Conservation (phyloP, 2,113 vertebrate species). For the Apistogramma diplotaenia region DNA sequence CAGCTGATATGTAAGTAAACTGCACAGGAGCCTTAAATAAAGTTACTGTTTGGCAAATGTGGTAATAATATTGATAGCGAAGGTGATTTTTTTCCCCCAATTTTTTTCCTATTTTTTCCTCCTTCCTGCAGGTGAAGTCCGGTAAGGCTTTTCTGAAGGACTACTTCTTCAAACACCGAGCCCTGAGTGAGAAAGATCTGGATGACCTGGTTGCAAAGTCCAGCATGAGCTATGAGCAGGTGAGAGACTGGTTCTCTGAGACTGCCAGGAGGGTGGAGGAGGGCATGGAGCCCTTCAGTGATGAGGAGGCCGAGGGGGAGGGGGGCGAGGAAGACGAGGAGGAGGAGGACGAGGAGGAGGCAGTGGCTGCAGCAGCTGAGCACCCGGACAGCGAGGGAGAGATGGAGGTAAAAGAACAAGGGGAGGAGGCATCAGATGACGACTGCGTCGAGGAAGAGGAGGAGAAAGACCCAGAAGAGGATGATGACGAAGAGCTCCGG, state of each 20-base stretch:
- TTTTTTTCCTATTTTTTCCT: neutral
- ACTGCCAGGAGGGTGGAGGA: constrained; percentile 80
- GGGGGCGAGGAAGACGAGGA: constrained; percentile 62
- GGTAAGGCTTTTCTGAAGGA: constrained; percentile 91
- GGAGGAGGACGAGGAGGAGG: constrained; percentile 79
- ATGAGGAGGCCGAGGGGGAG: constrained; percentile 72
- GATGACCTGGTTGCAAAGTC: constrained; percentile 93
- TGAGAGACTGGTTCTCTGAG: constrained; percentile 93
- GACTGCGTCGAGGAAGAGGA: constrained; percentile 69
- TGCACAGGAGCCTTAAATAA: too few relatives aligned
- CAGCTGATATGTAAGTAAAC: too few relatives aligned
- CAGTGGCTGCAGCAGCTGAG: constrained; percentile 64
- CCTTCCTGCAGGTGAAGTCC: constrained; percentile 76
- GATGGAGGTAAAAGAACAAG: constrained; percentile 68
- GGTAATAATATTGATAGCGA: neutral
- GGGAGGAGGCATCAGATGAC: constrained; percentile 78
- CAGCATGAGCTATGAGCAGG: constrained; percentile 94
- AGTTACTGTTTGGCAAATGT: neutral
- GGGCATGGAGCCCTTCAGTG: constrained; percentile 84
- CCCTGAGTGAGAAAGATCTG: constrained; percentile 90
- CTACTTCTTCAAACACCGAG: constrained; percentile 91
- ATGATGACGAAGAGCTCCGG: neutral
- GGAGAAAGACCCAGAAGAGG: neutral
- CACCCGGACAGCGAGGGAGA: constrained; percentile 76
- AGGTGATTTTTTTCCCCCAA: neutral